Conservation (phyloP, 2,113 vertebrate genomes). For the Nannospalax galili region DNA sequence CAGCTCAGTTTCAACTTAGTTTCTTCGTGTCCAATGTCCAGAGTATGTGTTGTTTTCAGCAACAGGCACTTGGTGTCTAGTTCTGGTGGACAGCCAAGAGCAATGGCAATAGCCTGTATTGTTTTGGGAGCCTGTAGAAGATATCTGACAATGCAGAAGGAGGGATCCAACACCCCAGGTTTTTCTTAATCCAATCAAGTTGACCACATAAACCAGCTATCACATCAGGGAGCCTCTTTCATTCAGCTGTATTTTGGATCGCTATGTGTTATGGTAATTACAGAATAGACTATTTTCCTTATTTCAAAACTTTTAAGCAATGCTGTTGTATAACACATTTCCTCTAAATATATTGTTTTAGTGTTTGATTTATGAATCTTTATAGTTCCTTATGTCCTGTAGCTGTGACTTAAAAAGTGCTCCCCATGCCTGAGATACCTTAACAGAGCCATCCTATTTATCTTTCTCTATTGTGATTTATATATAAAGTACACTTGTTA, state of each 20-base stretch:
- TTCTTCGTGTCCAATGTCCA: not conserved
- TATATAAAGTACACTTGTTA: not conserved
- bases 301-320: not conserved
- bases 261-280: not conserved
- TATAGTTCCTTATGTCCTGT: not conserved
- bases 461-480: slow-evolving; percentile 16
- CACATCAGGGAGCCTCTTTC: not conserved
- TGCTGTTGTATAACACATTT: not conserved
- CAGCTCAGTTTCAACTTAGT: not conserved
- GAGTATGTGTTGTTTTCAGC: no score
- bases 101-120: not conserved
- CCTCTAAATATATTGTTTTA: slow-evolving; percentile 9
- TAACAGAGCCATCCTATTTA: not conserved
- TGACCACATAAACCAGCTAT: no score
- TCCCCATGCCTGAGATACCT: not conserved
- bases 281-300: slow-evolving; percentile 1
- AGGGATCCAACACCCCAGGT: not conserved
- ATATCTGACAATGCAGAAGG: not conserved
- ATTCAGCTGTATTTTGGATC: not conserved
- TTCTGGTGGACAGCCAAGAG: not conserved
- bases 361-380: slow-evolving; percentile 47
- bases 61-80: not conserved
- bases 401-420: not conserved
- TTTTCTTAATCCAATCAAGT: not conserved
- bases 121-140: not conserved